These are phyloP conservation scores for Saguinus oedipus DNA, from an alignment of 2,797 vertebrate species.

Conservation along the genomic window DNA sequence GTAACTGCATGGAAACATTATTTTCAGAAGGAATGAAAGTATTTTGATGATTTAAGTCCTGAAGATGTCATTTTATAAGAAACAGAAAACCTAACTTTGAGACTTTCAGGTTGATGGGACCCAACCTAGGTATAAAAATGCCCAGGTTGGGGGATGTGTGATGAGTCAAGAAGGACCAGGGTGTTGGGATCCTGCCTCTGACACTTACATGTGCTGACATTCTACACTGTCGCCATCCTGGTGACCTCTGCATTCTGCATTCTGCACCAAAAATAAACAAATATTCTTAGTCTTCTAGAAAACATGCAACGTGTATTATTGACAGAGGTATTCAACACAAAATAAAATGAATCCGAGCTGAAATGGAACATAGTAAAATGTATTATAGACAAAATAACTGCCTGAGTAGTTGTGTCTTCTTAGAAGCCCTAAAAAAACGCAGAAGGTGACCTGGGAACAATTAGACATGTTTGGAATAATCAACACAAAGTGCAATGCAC, in stretches of 20 bases:
- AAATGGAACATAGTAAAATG: neutral
- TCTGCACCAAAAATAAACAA: neutral
- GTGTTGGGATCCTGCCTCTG: rapidly evolving
- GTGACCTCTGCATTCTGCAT: neutral
- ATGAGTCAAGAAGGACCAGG: rapidly evolving
- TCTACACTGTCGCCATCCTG: neutral
- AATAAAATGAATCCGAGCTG: neutral
- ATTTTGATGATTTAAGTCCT: neutral
- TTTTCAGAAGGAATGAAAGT: no score
- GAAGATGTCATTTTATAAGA: neutral
- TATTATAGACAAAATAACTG: neutral
- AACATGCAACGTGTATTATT: neutral
- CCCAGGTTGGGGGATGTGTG: rapidly evolving
- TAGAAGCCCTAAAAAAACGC: neutral
- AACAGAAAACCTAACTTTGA: neutral
- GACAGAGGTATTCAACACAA: neutral
- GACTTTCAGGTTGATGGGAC: rapidly evolving
- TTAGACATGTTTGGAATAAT: neutral
- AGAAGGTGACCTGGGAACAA: neutral
- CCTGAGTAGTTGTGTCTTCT: neutral
- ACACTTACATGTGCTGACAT: neutral
- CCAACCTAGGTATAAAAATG: no score
- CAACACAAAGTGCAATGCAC: neutral
- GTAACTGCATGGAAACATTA: no score
- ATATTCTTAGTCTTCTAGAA: neutral